These are phyloP conservation scores for Stegastes partitus DNA, from an alignment of 2,113 vertebrate genomes.

Conservation along the genomic window DNA sequence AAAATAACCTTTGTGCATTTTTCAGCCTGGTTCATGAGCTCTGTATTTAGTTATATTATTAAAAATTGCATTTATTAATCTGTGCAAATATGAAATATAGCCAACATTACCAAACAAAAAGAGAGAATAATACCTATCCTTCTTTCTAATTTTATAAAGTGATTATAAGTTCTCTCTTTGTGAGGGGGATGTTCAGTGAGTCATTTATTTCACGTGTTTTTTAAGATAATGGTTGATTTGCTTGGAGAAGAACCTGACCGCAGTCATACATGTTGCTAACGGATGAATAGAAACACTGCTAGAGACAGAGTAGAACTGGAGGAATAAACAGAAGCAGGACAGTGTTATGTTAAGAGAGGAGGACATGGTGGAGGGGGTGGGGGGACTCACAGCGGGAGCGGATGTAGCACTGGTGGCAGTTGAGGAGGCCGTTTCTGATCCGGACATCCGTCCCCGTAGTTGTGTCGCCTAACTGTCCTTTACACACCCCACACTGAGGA, in stretches of 20 bases:
- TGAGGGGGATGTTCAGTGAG: no score
- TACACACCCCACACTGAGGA: constrained; percentile 94
- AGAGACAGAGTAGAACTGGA: no score
- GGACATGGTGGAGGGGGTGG: background rate
- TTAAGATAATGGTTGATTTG: no score
- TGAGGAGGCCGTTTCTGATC: constrained; percentile 95
- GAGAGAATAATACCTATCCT: background rate
- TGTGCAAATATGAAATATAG: constrained; percentile 27
- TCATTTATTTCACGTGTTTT: no score
- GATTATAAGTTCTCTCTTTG: no score
- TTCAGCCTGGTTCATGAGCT: constrained; percentile 14
- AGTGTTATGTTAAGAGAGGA: background rate
- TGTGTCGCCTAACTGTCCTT: constrained; percentile 94
- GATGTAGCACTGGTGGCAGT: constrained; percentile 96
- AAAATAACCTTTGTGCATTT: constrained; percentile 25
- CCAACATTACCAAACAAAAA: constrained; percentile 41
- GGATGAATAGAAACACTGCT: no score
- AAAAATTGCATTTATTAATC: constrained; percentile 32
- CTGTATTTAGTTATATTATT: constrained; percentile 14
- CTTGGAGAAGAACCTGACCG: no score
- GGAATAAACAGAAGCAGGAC: background rate
- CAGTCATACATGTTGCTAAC: no score
- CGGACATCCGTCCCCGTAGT: constrained; percentile 95
- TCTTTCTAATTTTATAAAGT: no score
- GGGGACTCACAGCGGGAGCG: constrained; percentile 93